These are phyloP conservation scores for Ceratoteleas bidentatus DNA, from an alignment of 1,140 invertebrate genomes.

Conservation along the genomic window DNA sequence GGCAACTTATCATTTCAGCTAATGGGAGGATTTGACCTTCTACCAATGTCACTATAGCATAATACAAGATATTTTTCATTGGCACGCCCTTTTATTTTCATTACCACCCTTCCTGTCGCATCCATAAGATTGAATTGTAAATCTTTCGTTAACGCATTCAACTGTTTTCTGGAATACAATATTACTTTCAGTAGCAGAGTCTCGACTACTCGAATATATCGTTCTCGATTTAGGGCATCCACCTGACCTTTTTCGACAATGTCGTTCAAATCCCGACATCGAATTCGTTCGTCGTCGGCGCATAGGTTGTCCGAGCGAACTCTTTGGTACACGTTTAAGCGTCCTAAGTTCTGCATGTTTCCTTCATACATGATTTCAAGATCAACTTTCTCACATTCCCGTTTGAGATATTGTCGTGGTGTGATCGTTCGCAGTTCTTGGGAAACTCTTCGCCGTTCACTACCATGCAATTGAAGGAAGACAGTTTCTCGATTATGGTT, in stretches of 20 bases:
- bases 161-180: not conserved
- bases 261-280: too few relatives aligned
- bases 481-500: not conserved
- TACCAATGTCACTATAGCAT: conserved; percentile 2
- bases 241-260: conserved; percentile 1
- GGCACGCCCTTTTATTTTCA: not conserved
- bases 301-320: conserved; percentile 1
- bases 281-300: too few relatives aligned
- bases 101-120: conserved; percentile 28
- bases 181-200: conserved; percentile 17
- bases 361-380: not conserved
- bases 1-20: conserved; percentile 26
- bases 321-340: not conserved
- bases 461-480: conserved; percentile 10
- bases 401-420: conserved; percentile 10
- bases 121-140: conserved; percentile 21
- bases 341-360: conserved; percentile 9
- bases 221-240: not conserved
- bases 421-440: not conserved
- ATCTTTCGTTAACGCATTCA: conserved; percentile 9
- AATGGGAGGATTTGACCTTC: conserved; percentile 22
- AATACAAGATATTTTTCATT: conserved; percentile 17
- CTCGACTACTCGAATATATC: conserved; percentile 1
- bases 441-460: not conserved
- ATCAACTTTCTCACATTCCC: too few relatives aligned